Conservation (phyloP, 2,888 invertebrate genomes). For the Drosophila planitibia region DNA sequence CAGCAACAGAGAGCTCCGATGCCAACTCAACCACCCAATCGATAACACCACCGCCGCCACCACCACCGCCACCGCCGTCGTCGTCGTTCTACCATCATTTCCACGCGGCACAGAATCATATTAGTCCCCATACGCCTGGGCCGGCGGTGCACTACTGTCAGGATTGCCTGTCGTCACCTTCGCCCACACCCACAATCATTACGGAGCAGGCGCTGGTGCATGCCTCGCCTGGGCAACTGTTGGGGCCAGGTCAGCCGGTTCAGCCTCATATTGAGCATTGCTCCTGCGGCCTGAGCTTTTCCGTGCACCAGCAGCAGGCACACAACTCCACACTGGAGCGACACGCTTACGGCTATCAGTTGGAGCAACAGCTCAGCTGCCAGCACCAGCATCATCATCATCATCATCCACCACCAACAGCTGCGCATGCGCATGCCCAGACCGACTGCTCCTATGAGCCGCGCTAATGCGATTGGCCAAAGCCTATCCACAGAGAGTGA, state of each 20-base stretch:
- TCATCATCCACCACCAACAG: slow-evolving; percentile 37
- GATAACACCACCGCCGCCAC: slow-evolving; percentile 59
- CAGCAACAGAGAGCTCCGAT: slow-evolving; percentile 64
- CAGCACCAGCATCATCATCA: slow-evolving; percentile 61
- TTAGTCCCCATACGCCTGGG: slow-evolving; percentile 40
- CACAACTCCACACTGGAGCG: slow-evolving; percentile 43
- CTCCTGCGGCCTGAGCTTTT: slow-evolving; percentile 80
- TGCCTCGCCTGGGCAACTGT: slow-evolving; percentile 53
- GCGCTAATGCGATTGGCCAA: slow-evolving; percentile 33
- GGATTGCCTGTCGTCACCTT: slow-evolving; percentile 76
- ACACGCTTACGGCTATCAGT: slow-evolving; percentile 32
- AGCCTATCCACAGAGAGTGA: slow-evolving; percentile 48
- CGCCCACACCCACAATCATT: slow-evolving; percentile 78
- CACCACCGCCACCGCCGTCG: slow-evolving; percentile 56
- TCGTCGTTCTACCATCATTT: slow-evolving; percentile 44
- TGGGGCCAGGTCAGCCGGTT: slow-evolving; percentile 30
- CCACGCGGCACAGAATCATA: slow-evolving; percentile 36
- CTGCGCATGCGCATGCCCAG: slow-evolving; percentile 67
- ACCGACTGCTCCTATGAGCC: slow-evolving; percentile 74
- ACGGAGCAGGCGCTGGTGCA: slow-evolving; percentile 81
- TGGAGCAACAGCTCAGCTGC: slow-evolving; percentile 53
- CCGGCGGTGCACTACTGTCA: slow-evolving; percentile 66
- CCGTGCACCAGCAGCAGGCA: slow-evolving; percentile 62
- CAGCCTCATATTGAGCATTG: slow-evolving; percentile 78
- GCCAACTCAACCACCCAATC: slow-evolving; percentile 67